A percentile compares a stretch with the other conserved stretches of the same genome.
Conservation (phyloP, 2,797 vertebrate genomes). For the Periophthalmus magnuspinnatus region DNA sequence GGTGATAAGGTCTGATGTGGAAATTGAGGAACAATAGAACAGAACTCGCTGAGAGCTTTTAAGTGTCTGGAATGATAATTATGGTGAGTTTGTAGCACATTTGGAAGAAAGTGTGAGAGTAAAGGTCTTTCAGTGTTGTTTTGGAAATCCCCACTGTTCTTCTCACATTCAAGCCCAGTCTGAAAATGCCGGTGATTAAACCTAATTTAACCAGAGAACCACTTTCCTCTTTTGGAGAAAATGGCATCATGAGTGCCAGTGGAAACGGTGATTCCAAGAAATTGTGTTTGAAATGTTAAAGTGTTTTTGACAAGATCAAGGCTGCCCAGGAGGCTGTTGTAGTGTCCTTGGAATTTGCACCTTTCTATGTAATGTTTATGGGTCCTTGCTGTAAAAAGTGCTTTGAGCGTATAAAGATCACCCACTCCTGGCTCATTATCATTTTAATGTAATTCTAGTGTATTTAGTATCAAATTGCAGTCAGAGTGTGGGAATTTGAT, state of each 20-base stretch:
- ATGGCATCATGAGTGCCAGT: conserved; percentile 7
- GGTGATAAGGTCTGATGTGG: conserved; percentile 39
- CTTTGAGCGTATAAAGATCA: too few relatives aligned
- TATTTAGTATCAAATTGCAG: neutral
- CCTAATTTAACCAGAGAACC: conserved; percentile 16
- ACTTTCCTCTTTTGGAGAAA: conserved; percentile 22
- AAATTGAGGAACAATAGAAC: conserved; percentile 47
- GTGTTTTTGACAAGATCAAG: neutral
- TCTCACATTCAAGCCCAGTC: conserved; percentile 24
- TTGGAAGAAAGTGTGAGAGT: conserved; percentile 19
- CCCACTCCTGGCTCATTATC: too few relatives aligned
- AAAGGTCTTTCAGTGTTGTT: conserved; percentile 24
- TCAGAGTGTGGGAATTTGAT: conserved; percentile 31
- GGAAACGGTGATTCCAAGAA: conserved; percentile 6
- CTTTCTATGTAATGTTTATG: too few relatives aligned
- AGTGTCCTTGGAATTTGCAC: too few relatives aligned
- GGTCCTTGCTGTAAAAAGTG: too few relatives aligned
- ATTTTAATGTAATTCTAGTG: too few relatives aligned
- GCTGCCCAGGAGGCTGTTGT: neutral
- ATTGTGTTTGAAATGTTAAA: neutral
- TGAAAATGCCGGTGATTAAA: conserved; percentile 15
- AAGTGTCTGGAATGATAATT: conserved; percentile 40
- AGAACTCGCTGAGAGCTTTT: conserved; percentile 22
- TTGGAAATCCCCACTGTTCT: conserved; percentile 42
- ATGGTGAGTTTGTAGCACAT: conserved; percentile 18